Conservation (phyloP, 2,113 vertebrate genomes). For the Poecilia latipinna region DNA sequence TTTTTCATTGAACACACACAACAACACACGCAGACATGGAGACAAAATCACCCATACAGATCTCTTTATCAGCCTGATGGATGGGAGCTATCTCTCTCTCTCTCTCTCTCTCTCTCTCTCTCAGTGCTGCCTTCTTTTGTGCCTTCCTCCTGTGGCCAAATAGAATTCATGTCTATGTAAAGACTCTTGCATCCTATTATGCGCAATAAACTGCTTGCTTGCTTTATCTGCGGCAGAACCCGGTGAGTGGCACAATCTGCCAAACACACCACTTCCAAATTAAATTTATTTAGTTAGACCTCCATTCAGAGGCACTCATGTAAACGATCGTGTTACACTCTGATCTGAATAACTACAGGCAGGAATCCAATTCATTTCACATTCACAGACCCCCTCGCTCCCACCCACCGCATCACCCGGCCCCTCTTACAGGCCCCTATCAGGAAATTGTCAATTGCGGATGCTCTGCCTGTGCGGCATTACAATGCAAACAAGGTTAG, state of each 20-base stretch:
- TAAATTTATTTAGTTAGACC: conserved; percentile 86
- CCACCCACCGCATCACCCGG: conserved; percentile 5
- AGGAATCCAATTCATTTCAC: conserved; percentile 78
- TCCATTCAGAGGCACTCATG: conserved; percentile 81
- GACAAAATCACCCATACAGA: conserved; percentile 28
- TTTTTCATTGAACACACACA: conserved; percentile 33
- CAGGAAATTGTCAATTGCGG: conserved; percentile 84
- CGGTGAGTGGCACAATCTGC: conserved; percentile 77
- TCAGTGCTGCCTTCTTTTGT: conserved; percentile 62
- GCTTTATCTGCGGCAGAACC: conserved; percentile 81
- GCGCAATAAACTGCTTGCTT: conserved; percentile 80
- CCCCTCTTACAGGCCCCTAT: conserved; percentile 76
- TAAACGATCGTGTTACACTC: conserved; percentile 84
- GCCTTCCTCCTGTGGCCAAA: conserved; percentile 67
- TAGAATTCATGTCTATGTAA: conserved; percentile 81
- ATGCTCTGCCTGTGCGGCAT: conserved; percentile 71
- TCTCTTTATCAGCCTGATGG: conserved; percentile 77
- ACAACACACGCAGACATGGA: conserved; percentile 25
- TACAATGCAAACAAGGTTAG: conserved; percentile 88
- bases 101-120: conserved; percentile 56
- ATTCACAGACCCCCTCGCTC: conserved; percentile 58
- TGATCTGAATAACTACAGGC: conserved; percentile 83
- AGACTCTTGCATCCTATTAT: conserved; percentile 82
- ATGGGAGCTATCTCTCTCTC: conserved; percentile 40
- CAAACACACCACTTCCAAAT: conserved; percentile 82